These are phyloP conservation scores for Altica lythri DNA, from an alignment of 2,888 invertebrate species.

Conservation along the genomic window DNA sequence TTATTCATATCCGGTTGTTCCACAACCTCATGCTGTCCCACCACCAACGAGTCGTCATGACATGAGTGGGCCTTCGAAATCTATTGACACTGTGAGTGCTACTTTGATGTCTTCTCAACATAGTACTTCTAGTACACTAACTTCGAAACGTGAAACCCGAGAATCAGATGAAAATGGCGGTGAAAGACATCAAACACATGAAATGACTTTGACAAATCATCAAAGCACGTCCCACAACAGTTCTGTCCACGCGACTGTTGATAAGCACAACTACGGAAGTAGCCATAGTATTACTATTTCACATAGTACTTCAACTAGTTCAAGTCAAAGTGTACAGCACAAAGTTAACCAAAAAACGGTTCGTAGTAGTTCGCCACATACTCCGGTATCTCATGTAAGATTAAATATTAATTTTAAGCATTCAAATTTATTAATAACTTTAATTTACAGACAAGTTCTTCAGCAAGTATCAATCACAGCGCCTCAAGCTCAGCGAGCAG, in stretches of 20 bases:
- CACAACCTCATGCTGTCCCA: constrained; percentile 75
- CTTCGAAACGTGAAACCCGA: constrained; percentile 67
- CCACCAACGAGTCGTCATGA: constrained; percentile 59
- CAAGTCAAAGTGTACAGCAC: constrained; percentile 65
- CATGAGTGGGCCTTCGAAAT: constrained; percentile 43
- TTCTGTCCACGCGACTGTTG: constrained; percentile 68
- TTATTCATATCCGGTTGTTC: constrained; percentile 75
- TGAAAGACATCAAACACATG: constrained; percentile 67
- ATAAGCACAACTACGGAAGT: constrained; percentile 63
- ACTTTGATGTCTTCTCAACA: constrained; percentile 72
- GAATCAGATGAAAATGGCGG: constrained; percentile 52
- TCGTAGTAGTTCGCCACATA: constrained; percentile 52
- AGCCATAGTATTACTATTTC: constrained; percentile 67
- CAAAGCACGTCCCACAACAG: constrained; percentile 69
- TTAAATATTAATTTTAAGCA: neutral
- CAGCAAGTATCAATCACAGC: constrained; percentile 61
- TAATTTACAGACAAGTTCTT: constrained; percentile 34
- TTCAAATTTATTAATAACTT: neutral
- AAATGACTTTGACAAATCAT: constrained; percentile 69
- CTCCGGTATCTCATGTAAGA: constrained; percentile 43
- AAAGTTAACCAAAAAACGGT: constrained; percentile 57
- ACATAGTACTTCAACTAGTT: constrained; percentile 70
- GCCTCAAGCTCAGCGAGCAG: constrained; percentile 49
- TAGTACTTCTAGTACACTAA: constrained; percentile 73
- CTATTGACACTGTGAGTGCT: constrained; percentile 64